phyloP scores from a whole-genome alignment of 92 coral and sea anemone species.

The Pocillopora grandis region DNA sequence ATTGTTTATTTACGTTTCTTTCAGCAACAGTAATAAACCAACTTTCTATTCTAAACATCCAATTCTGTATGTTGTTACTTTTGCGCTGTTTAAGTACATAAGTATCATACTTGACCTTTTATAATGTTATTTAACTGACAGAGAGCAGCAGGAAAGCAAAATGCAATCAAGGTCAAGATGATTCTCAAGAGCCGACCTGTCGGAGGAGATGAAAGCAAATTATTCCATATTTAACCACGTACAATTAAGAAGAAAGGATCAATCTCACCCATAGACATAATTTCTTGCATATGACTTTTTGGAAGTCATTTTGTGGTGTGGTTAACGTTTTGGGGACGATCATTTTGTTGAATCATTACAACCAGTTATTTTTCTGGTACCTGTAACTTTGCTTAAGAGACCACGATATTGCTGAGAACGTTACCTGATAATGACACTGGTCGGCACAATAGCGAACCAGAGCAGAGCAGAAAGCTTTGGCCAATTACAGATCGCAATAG shows the following conservation, averaged over 20 bases:
- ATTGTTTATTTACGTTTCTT: too few species aligned
- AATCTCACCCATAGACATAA: slow-evolving; percentile 17
- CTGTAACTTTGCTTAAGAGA: slow-evolving; percentile 4
- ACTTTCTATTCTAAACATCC: background rate
- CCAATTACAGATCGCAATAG: slow-evolving; percentile 3
- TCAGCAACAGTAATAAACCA: too few species aligned
- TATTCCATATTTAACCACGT: background rate
- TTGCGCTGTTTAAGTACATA: background rate
- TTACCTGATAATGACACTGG: background rate
- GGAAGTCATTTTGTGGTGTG: slow-evolving; percentile 22
- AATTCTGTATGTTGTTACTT: background rate
- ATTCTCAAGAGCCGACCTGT: background rate
- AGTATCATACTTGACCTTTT: slow-evolving; percentile 27
- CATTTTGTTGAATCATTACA: background rate
- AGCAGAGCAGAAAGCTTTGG: background rate
- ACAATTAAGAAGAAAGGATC: too few species aligned
- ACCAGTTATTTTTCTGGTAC: slow-evolving; percentile 11
- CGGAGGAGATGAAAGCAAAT: background rate
- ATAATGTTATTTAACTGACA: background rate
- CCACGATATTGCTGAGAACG: background rate
- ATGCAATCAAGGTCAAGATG: slow-evolving; percentile 15
- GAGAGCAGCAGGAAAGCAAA: background rate
- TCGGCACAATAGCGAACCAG: slow-evolving; percentile 6
- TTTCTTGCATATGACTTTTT: background rate
- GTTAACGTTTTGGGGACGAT: background rate